A percentile compares a stretch with the other conserved stretches of the same genome.
Evolutionary conservation across 2,797 vertebrate genomes (phyloP).

Genomic region (Sphenopsis melanotis): DNA sequence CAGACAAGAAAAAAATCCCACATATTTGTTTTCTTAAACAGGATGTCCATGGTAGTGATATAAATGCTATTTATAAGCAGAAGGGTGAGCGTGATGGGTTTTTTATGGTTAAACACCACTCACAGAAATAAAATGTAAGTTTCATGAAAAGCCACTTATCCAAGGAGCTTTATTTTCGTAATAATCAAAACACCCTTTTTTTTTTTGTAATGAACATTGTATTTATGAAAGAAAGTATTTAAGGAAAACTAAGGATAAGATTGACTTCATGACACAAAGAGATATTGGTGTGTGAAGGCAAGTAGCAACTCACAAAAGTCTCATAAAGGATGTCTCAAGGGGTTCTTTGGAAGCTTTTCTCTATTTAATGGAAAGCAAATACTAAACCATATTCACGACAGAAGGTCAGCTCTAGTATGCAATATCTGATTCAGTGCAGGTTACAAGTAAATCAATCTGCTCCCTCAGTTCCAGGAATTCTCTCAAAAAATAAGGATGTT

Average conservation of each 20-base stretch:
- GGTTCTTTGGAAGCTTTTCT: not conserved
- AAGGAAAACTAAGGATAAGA: not conserved
- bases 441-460: not conserved
- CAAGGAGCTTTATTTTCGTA: not conserved
- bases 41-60: fast-evolving
- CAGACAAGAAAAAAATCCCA: not conserved
- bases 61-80: not conserved
- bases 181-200: not conserved
- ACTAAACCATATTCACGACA: not conserved
- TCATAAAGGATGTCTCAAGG: not conserved
- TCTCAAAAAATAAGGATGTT: not conserved
- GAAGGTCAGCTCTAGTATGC: not conserved
- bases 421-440: not conserved
- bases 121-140: not conserved
- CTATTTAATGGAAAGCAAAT: not conserved
- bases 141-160: not conserved
- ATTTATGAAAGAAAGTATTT: not conserved
- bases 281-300: not conserved
- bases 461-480: not conserved
- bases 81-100: not conserved
- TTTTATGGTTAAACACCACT: not conserved
- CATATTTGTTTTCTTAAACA: not conserved
- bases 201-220: not conserved
- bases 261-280: not conserved
- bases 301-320: not conserved